Base-by-base conservation (phyloP, 2,797 vertebrate genomes). In the Parotocinclus haroldoi region DNA sequence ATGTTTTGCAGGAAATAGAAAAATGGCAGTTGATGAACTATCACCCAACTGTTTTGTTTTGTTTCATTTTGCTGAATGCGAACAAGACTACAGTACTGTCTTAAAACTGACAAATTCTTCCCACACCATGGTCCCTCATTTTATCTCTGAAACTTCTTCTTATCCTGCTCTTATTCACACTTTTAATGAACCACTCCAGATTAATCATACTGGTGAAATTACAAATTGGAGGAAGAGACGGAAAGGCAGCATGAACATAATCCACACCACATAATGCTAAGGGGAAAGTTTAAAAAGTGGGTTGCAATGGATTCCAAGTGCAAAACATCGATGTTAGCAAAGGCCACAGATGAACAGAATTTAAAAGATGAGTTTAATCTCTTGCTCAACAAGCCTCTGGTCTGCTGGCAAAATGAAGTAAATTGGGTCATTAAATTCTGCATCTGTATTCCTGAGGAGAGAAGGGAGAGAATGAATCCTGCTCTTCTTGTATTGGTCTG, bases 371-470 rank as follows among this genome's bases (percentile, higher is more conserved):
- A 83, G 73, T 83, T 81, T 85, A 78, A 80, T 82, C 76, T 66
- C 17, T 70, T 37, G 66, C 73, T 72, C 67, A 65, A 65, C 68
- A 57, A 57, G 40, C 14, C 79, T 74, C 78, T 50, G 55, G 77
- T 72, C 68, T 46, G 60, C 72, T 73, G 62, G 63, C 74, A 66
- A 54, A 67, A 56, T 38, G 66, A 78, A 80, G 81, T 69, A 78
- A 82, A 81, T 71, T 66, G 42, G 79, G 74, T 78, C 65, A 78
- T 83, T 81, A 84, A 79, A 85, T 83, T 83, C 65, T 58, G 64
- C 66, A 81, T 84, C 78, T 80, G 77, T 62, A 80, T 83, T 84
- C 80, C 51, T 49, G 10, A 42, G 14, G 56, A 66, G 66, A 55
- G 17, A 55, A 57, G 17, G 19, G 51, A 78, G 58, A 53, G 56